phyloP scores from a whole-genome alignment of 2,888 invertebrate genomes.

The Anodontia alba region DNA sequence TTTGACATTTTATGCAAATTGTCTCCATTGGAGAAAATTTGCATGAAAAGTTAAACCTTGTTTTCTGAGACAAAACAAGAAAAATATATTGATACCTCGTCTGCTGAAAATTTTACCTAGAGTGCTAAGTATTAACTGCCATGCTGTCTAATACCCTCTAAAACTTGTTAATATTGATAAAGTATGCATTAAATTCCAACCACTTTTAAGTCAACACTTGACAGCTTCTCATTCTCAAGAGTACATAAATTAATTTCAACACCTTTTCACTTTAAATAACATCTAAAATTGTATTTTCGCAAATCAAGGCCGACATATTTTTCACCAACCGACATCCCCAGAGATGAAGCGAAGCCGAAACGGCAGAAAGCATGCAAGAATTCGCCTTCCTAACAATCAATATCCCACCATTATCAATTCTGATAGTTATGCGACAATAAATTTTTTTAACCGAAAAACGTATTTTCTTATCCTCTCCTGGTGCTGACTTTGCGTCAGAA shows the following conservation, averaged over 20 bases:
- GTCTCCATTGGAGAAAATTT: too few species aligned
- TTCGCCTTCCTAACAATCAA: not conserved
- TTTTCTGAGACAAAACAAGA: too few species aligned
- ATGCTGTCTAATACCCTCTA: too few species aligned
- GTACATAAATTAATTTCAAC: constrained; percentile 12
- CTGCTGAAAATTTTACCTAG: too few species aligned
- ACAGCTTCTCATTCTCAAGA: not conserved
- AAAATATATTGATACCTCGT: too few species aligned
- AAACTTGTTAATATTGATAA: not conserved
- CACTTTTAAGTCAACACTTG: not conserved
- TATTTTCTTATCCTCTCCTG: constrained; percentile 4
- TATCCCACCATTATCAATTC: not conserved
- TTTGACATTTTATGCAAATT: too few species aligned
- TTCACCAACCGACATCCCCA: not conserved
- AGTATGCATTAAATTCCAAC: not conserved
- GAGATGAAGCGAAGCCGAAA: not conserved
- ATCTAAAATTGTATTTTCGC: not conserved
- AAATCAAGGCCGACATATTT: not conserved
- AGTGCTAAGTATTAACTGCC: too few species aligned
- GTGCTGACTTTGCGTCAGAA: not conserved
- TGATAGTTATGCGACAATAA: not conserved
- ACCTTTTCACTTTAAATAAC: constrained; percentile 12
- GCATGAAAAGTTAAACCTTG: too few species aligned
- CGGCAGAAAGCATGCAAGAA: constrained; percentile 8
- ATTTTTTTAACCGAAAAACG: not conserved